Percentiles rank a stretch among this genome's conserved stretches.
These are phyloP conservation scores for Eupithecia vulgata DNA, from an alignment of 2,888 invertebrate genomes.

Conservation along the genomic window DNA sequence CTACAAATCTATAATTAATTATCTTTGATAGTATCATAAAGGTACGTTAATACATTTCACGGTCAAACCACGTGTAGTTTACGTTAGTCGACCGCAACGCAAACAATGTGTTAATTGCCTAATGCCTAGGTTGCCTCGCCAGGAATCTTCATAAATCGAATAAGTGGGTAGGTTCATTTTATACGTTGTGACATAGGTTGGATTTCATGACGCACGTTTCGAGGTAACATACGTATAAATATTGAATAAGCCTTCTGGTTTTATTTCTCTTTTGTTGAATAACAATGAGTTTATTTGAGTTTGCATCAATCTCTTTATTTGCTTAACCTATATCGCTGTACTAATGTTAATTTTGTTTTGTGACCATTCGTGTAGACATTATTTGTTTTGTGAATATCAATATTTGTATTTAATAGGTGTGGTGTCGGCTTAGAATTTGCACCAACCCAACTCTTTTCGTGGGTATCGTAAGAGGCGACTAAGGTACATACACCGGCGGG, in stretches of 20 bases:
- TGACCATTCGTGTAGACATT: background rate
- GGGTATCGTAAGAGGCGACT: too few species aligned
- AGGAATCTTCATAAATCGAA: slow-evolving; percentile 23
- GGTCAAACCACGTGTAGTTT: slow-evolving; percentile 1
- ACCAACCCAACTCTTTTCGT: too few species aligned
- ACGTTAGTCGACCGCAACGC: slow-evolving; percentile 1
- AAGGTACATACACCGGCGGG: too few species aligned
- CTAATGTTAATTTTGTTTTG: background rate
- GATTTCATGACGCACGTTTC: slow-evolving; percentile 12
- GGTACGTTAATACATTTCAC: background rate
- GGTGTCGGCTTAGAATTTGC: too few species aligned
- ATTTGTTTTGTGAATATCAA: background rate
- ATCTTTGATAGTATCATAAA: background rate
- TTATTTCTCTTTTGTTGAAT: slow-evolving; percentile 1
- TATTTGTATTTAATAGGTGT: too few species aligned
- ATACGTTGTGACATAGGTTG: slow-evolving; percentile 19
- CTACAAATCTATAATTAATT: background rate
- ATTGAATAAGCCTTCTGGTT: background rate
- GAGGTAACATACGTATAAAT: background rate
- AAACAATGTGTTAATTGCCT: slow-evolving; percentile 10
- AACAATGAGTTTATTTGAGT: slow-evolving; percentile 1
- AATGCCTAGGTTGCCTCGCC: slow-evolving; percentile 4
- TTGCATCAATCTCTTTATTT: background rate
- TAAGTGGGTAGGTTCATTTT: background rate
- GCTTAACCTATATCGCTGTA: background rate